Conservation (phyloP, 2,113 vertebrate genomes). For the Vidua macroura region DNA sequence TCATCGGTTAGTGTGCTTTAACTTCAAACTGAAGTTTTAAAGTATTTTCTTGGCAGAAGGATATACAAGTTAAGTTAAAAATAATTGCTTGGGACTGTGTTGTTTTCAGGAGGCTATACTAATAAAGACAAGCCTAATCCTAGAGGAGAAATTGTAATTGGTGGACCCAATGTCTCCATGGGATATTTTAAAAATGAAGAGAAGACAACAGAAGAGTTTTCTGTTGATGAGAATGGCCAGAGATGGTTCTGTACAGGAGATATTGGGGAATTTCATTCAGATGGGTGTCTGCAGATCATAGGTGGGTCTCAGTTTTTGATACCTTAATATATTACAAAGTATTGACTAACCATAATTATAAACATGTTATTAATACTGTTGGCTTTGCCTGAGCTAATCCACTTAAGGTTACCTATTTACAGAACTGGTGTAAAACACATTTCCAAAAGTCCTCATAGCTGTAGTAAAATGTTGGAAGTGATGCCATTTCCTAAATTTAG, state of each 20-base stretch:
- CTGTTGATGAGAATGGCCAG: slow-evolving; percentile 85
- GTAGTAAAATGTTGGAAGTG: not conserved
- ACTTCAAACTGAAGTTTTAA: not conserved
- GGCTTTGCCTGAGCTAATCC: not conserved
- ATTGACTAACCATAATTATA: not conserved
- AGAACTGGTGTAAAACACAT: not conserved
- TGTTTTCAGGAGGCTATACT: slow-evolving; percentile 88
- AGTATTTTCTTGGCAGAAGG: not conserved
- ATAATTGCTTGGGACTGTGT: not conserved
- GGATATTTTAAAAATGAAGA: slow-evolving; percentile 89
- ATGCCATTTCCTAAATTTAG: not conserved
- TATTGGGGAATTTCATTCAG: slow-evolving; percentile 90
- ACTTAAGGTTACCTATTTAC: not conserved
- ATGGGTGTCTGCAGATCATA: slow-evolving; percentile 95
- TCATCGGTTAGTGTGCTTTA: not conserved
- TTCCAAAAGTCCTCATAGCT: not conserved
- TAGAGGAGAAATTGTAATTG: slow-evolving; percentile 92
- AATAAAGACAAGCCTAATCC: slow-evolving; percentile 88
- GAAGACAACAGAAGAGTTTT: slow-evolving; percentile 83
- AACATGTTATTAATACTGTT: not conserved
- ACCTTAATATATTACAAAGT: not conserved
- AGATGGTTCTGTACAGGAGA: slow-evolving; percentile 97
- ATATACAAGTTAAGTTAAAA: not conserved
- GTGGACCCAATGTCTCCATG: slow-evolving; percentile 92
- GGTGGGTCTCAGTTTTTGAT: slow-evolving; percentile 73